phyloP scores from a whole-genome alignment of 2,888 invertebrate species.

The Sympetrum striolatum region DNA sequence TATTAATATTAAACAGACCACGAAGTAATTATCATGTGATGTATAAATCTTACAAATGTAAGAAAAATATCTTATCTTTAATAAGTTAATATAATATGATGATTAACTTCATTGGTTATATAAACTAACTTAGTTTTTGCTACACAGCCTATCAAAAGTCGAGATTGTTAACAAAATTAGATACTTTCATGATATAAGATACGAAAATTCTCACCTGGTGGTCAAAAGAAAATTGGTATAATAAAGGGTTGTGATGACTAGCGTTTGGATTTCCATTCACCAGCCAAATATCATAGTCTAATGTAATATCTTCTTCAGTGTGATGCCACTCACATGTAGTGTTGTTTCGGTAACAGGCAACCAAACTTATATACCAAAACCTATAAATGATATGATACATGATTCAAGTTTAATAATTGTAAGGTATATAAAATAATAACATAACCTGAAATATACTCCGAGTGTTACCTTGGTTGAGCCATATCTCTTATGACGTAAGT shows the following conservation, averaged over 20 bases:
- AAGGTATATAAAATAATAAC: not conserved
- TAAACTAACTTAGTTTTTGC: too few species aligned
- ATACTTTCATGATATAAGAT: not conserved
- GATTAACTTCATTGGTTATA: too few species aligned
- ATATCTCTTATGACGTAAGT: slow-evolving; percentile 92
- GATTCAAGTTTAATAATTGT: not conserved
- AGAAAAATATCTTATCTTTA: too few species aligned
- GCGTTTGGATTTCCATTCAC: slow-evolving; percentile 95
- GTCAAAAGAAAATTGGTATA: slow-evolving; percentile 97
- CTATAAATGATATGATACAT: slow-evolving; percentile 59
- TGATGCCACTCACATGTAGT: slow-evolving; percentile 85
- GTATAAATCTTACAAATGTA: too few species aligned
- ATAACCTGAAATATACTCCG: slow-evolving; percentile 10
- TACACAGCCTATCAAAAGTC: too few species aligned
- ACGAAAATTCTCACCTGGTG: slow-evolving; percentile 64
- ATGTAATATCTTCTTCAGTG: slow-evolving; percentile 65
- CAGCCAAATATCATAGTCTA: slow-evolving; percentile 91
- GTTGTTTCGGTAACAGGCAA: slow-evolving; percentile 86
- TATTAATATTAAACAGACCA: too few species aligned
- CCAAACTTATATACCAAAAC: slow-evolving; percentile 96
- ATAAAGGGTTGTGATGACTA: slow-evolving; percentile 84
- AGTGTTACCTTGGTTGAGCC: slow-evolving; percentile 80
- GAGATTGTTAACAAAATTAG: too few species aligned
- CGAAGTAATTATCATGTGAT: too few species aligned
- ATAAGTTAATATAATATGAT: too few species aligned